Base-by-base conservation (phyloP, 2,888 invertebrate species). In the Drosophila antonietae region DNA sequence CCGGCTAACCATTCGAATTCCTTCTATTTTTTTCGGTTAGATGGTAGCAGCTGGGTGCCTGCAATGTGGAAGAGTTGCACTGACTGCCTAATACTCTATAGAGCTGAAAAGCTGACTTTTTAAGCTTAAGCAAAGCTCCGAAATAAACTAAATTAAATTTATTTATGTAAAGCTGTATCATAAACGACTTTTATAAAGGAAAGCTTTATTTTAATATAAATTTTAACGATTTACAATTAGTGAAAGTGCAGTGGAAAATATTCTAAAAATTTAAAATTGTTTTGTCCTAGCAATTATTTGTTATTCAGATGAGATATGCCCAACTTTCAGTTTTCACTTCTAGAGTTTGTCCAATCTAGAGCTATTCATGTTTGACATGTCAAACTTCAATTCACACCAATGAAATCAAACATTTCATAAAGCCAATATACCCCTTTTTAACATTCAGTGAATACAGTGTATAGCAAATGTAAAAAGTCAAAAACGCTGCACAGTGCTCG, bases 391-490 rank as follows among this genome's bases (percentile, higher is more conserved):
- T 2, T 2, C 12, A 14, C 6, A 6, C 1, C 4, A 1, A 43
- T 2, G 2, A 4, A 18, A 2, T 7, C 12, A 46, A 14, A 23
- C 3, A 0, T 23, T 15, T 15, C 20, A 37, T 10, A 20, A n/a
- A 10, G 4, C 44, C 33, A 15, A 57, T 57, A 57, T 35, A 23
- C 44, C 33, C 33, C 33, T 8, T 41, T 18, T 8, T 0, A 1
- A 6, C 2, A 56, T 5, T 31, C 4, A 23, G 23, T 7, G 10
- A 12, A 14, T 2, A 5, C 18, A 41, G 18, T 5, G 41, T 3
- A 18, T 28, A 10, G 9, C n/a, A 56, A 46, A 68, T 73, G 79
- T 67, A 68, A 65, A 73, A 71, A 68, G 79, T 52, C 69, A 59
- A 69, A 51, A 57, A 65, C 65, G 68, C 71, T 46, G 57, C 61